Evolutionary conservation across 53 echinoderm and acorn worm species (phyloP), one percentile per base, ranked within the genome.

Genomic region (Antedon mediterranea): DNA sequence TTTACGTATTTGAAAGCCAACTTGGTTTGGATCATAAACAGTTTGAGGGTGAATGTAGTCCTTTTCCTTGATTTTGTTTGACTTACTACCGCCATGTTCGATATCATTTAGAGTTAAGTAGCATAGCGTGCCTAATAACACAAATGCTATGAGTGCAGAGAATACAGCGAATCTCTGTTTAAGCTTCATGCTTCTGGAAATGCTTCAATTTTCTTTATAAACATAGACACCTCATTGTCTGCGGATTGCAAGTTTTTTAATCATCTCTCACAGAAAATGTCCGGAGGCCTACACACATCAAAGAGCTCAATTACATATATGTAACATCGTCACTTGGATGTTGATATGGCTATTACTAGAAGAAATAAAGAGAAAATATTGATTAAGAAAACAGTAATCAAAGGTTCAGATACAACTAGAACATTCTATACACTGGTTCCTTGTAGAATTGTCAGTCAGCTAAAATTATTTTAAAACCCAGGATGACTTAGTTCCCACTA

Each of bases 161-260:
- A 86, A 77, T 6, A 77, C 71, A 26, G 77, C 74, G 1, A 86
- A 31, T 43, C 86, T 72, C 78, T 81, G 81, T 33, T 86, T 86
- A 14, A 86, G 86, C 86, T 86, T 86, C 86, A 85, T 85, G 14
- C 31, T 43, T 43, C 26, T 29, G 4, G 29, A 70, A 41, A 28
- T 34, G n/a, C 20, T 32, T 15, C 2, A 57, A 57, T 11, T 15
- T 23, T 23, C 23, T 26, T 26, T 15, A 57, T 57, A 57, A 57
- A 57, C 23, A 26, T 57, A 26, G 57, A 57, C 57, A 57, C 57
- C 23, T 57, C 57, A 57, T 2, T 57, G 7, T 18, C 20, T 6
- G 14, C 3, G 57, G 2, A 3, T 23, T 57, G 57, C 7, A 8
- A 18, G 20, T 57, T 6, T 18, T 57, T 2, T 57, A 31, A 75